phyloP scores from a whole-genome alignment of 92 coral and sea anemone genomes.

The Micromussa lordhowensis region DNA sequence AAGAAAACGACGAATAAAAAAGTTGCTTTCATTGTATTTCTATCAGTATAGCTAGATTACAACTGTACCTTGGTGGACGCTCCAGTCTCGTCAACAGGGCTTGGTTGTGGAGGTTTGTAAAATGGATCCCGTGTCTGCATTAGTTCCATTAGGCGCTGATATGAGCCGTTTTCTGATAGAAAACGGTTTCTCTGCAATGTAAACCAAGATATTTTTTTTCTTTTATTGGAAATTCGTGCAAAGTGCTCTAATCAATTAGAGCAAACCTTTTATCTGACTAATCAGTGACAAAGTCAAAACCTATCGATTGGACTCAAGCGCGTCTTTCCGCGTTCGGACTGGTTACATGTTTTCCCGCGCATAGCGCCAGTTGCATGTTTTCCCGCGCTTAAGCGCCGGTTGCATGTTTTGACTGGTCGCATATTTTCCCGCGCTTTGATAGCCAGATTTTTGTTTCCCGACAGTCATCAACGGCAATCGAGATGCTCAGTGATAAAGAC shows the following conservation, averaged over 20 bases:
- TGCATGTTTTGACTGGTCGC: too few relatives aligned
- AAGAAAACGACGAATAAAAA: too few relatives aligned
- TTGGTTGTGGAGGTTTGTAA: constrained; percentile 91
- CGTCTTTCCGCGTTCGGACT: not conserved
- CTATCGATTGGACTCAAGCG: not conserved
- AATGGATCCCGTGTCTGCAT: constrained; percentile 96
- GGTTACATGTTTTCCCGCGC: not conserved
- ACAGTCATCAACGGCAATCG: too few relatives aligned
- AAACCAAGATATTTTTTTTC: not conserved
- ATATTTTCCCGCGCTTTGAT: too few relatives aligned
- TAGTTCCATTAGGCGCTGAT: constrained; percentile 84
- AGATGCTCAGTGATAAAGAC: too few relatives aligned
- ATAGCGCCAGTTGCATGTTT: not conserved
- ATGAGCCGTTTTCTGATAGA: constrained; percentile 81
- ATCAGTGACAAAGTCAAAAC: not conserved
- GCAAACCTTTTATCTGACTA: not conserved
- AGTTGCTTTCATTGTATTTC: not conserved
- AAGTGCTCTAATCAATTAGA: not conserved
- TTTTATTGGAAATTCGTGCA: too few relatives aligned
- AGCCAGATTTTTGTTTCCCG: too few relatives aligned
- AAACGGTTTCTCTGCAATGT: constrained; percentile 79
- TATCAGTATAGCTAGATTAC: not conserved
- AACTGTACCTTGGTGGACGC: constrained; percentile 21
- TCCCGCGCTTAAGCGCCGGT: not conserved
- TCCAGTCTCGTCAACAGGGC: constrained; percentile 76